Base-by-base conservation (phyloP, 2,113 vertebrate species). In the Mustela lutreola region DNA sequence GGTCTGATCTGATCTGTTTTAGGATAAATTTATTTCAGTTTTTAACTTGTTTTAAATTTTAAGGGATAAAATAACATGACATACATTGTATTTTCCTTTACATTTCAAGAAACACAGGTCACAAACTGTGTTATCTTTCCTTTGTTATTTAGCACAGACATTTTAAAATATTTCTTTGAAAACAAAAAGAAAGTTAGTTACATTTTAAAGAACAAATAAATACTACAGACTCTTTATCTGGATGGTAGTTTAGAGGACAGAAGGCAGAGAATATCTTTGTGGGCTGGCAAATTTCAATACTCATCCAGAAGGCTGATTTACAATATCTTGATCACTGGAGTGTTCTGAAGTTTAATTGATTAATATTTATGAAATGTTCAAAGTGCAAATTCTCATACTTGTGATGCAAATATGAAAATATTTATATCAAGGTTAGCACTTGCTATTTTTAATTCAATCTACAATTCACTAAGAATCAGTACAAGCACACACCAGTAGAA, bases 361-460 rank as follows among this genome's bases (percentile, higher is more conserved):
- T 95, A 97, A 97, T 96, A 97, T 94, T 90, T 85, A 73, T 95
- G 78, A 98, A 95, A 97, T 86, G 28, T 53, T 97, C 92, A 85
- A 96, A 92, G 76, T 96, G 65, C 5, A 97, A 96, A 94, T 92
- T 94, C 76, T 91, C 73, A 73, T 97, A 93, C 91, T 94, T 93
- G 89, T 70, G 81, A 96, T 96, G 53, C 75, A 97, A 63, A 96
- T 89, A 96, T 45, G 39, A 93, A 98, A 97, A 95, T 18, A 56
- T 97, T 87, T 97, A 93, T 79, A 89, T 42, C 56, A 87, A 97
- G 50, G 65, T 75, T 96, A 92, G 70, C 48, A 33, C 26, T 95
- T 91, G 58, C 78, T 92, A 96, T 87, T 93, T 93, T 94, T 53
- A 96, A 90, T 67, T 82, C 86, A 98, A 96, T 89, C 36, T 24